Conservation (phyloP, 2,888 invertebrate genomes). For the Xanthorhoe designata region DNA sequence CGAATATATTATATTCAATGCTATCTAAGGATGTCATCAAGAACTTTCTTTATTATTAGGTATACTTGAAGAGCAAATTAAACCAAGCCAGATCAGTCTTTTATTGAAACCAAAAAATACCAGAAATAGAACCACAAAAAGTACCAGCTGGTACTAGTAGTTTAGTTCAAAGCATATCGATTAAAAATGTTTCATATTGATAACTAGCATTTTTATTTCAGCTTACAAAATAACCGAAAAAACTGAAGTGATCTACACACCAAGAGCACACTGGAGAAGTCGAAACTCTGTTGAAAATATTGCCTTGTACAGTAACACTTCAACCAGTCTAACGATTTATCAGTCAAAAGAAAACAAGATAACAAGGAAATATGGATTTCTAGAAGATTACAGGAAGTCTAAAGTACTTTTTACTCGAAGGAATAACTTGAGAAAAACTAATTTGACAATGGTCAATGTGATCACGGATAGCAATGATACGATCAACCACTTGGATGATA, state of each 20-base stretch:
- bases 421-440: conserved; percentile 59
- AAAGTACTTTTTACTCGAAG: conserved; percentile 63
- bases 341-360: conserved; percentile 12
- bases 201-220: conserved; percentile 46
- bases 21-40: background rate
- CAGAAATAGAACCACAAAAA: too few relatives aligned
- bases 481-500: conserved; percentile 67
- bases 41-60: too few relatives aligned
- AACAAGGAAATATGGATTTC: conserved; percentile 51
- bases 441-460: conserved; percentile 69
- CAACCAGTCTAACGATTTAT: conserved; percentile 17
- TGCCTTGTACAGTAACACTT: conserved; percentile 1
- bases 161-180: too few relatives aligned
- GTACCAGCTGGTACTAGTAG: too few relatives aligned
- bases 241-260: conserved; percentile 60
- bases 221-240: conserved; percentile 68
- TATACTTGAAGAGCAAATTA: background rate
- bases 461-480: conserved; percentile 76
- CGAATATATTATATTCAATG: background rate
- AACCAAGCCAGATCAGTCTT: too few relatives aligned
- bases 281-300: conserved; percentile 5
- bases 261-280: conserved; percentile 60
- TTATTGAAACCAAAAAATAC: too few relatives aligned
- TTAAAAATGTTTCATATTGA: background rate
- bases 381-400: conserved; percentile 62